phyloP scores from a whole-genome alignment of 2,113 vertebrate species.

The Vanacampus margaritifer region DNA sequence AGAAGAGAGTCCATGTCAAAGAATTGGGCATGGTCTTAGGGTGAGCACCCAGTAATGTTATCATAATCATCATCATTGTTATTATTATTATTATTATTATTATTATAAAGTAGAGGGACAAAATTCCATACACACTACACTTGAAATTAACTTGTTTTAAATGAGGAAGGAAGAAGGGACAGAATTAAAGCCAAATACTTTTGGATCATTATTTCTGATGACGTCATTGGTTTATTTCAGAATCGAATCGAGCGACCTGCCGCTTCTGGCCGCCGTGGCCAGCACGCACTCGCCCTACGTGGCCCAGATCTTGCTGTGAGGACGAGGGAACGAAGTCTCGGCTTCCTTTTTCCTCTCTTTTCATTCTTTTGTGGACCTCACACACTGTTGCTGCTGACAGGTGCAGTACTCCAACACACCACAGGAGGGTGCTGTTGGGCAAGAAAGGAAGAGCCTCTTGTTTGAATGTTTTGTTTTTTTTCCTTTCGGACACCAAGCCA shows the following conservation, averaged over 20 bases:
- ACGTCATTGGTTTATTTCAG: conserved; percentile 55
- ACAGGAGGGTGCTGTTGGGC: conserved; percentile 46
- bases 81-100: background rate
- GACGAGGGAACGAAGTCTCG: conserved; percentile 1
- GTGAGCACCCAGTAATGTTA: conserved; percentile 66
- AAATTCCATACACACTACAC: background rate
- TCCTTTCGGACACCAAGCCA: conserved; percentile 57
- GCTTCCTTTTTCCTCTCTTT: conserved; percentile 1
- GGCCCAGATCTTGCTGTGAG: conserved; percentile 93
- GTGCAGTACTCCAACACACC: conserved; percentile 41
- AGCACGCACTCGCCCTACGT: conserved; percentile 98
- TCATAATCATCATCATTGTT: background rate
- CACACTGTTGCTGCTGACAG: conserved; percentile 29
- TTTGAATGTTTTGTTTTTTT: conserved; percentile 49
- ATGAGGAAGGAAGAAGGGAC: too few relatives aligned
- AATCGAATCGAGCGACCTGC: conserved; percentile 98
- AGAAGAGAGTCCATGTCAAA: conserved; percentile 96
- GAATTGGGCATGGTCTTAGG: conserved; percentile 93
- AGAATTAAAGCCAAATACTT: too few relatives aligned
- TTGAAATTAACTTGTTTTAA: too few relatives aligned
- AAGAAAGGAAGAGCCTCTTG: conserved; percentile 17
- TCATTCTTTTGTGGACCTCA: conserved; percentile 10
- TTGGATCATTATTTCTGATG: too few relatives aligned
- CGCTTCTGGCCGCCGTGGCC: conserved; percentile 91
- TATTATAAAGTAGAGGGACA: background rate